phyloP scores from a whole-genome alignment of 2,888 invertebrate species.

The Scaptomyza reducta region DNA sequence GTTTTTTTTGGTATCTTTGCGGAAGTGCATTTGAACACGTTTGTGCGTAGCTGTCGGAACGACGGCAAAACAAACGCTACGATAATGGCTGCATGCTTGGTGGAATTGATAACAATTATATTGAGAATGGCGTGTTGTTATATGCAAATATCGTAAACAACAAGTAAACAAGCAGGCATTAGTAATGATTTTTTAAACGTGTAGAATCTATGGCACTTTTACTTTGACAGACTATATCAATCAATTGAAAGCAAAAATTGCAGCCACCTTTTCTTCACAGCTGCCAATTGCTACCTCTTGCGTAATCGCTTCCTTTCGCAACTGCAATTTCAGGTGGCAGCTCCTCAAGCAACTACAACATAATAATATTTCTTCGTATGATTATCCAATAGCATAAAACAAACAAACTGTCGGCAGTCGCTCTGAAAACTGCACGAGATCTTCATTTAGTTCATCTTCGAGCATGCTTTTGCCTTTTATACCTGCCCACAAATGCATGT shows the following conservation, averaged over 20 bases:
- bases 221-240: constrained; percentile 54
- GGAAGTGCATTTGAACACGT: constrained; percentile 76
- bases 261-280: constrained; percentile 24
- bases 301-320: constrained; percentile 56
- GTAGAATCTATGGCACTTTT: constrained; percentile 62
- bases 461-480: constrained; percentile 16
- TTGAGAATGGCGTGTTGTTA: constrained; percentile 28
- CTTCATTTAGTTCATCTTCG: constrained; percentile 28
- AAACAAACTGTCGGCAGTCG: constrained; percentile 34
- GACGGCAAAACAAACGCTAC: constrained; percentile 47
- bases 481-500: constrained; percentile 38
- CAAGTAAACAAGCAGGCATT: background rate
- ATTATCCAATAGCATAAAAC: constrained; percentile 48
- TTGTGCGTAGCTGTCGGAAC: constrained; percentile 60
- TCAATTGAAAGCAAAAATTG: constrained; percentile 61
- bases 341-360: constrained; percentile 2
- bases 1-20: constrained; percentile 34
- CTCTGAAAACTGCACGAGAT: constrained; percentile 40
- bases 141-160: constrained; percentile 14
- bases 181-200: constrained; percentile 22
- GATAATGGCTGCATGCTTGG: constrained; percentile 38
- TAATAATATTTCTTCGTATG: constrained; percentile 35
- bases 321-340: constrained; percentile 13
- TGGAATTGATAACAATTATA: constrained; percentile 32
- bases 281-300: constrained; percentile 8